Evolutionary conservation across 1,140 invertebrate genomes (phyloP), one percentile per base, ranked within the genome.

Genomic region (Platyura marginata): DNA sequence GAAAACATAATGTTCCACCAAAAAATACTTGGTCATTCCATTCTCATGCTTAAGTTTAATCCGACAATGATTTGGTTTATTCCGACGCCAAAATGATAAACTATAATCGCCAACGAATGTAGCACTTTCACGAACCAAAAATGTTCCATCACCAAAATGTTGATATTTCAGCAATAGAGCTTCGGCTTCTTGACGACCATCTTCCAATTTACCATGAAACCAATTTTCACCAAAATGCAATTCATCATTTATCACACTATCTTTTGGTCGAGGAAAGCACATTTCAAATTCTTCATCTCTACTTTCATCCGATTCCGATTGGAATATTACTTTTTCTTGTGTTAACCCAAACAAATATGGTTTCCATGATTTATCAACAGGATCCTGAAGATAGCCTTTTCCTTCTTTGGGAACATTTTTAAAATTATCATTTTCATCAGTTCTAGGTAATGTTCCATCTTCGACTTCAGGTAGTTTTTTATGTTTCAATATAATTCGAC

Each of bases 81-180:
- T 81, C 54, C 87, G 76, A 10, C 88, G 69, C 86, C 85, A 94
- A 64, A 97, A 96, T 0, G 90, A 95, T 2, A 98, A 61, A 43
- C 89, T 90, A 58, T 93, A 95, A 64, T 96, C 91, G 0, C 92
- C 92, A 16, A 94, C 85, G 66, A 95, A 97, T 0, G 91, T 96
- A 21, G 93, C 89, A 59, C 90, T 93, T 48, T 92, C 83, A 44
- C 92, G 66, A 0, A 98, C 92, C 13, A 98, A 68, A 63, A 97
- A 98, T 3, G 89, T 93, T 1, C 92, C 93, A 61, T 96, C 89
- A 2, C 91, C 91, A 13, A 95, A 68, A 61, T 88, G 69, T 1
- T 85, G 76, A 61, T 93, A 88, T 10, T 73, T 66, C 45, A 75
- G 69, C 1, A 96, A 61, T 5, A 69, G 47, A 43, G 72, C 66